Percentiles rank a stretch among this genome's conserved stretches.
Conservation (phyloP, 2,797 vertebrate species). For the Gambelia wislizenii region DNA sequence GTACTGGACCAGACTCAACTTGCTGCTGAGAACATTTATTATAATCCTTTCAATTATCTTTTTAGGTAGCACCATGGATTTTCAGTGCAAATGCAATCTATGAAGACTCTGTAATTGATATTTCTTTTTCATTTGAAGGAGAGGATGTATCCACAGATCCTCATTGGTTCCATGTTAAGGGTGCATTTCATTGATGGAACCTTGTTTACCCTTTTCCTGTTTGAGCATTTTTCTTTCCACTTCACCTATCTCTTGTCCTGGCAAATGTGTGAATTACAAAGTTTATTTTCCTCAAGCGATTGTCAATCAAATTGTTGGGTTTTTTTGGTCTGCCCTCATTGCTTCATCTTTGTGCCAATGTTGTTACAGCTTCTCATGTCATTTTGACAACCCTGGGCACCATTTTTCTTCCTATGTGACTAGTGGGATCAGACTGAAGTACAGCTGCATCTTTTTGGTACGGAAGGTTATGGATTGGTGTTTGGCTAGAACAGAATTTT, state of each 20-base stretch:
- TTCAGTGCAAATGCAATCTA: background rate
- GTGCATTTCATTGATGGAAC: background rate
- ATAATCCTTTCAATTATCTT: background rate
- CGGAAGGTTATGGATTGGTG: background rate
- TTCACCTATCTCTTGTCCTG: conserved; percentile 25
- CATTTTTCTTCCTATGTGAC: conserved; percentile 11
- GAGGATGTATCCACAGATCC: background rate
- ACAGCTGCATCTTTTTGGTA: conserved; percentile 47
- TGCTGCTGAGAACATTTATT: background rate
- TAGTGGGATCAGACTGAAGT: conserved; percentile 43
- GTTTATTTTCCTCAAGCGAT: conserved; percentile 43
- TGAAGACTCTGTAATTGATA: background rate
- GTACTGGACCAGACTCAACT: background rate
- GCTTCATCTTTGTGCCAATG: conserved; percentile 35
- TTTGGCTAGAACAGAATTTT: conserved; percentile 23
- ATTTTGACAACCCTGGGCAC: conserved; percentile 65
- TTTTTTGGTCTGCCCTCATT: conserved; percentile 54
- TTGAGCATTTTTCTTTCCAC: background rate
- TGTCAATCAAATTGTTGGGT: conserved; percentile 23
- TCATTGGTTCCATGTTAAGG: background rate
- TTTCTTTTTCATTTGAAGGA: background rate
- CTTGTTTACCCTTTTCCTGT: background rate
- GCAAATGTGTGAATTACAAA: conserved; percentile 38
- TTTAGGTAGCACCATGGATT: background rate
- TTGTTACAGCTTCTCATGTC: conserved; percentile 49